phyloP scores from a whole-genome alignment of 1,140 invertebrate genomes.

The Eriocheir sinensis region DNA sequence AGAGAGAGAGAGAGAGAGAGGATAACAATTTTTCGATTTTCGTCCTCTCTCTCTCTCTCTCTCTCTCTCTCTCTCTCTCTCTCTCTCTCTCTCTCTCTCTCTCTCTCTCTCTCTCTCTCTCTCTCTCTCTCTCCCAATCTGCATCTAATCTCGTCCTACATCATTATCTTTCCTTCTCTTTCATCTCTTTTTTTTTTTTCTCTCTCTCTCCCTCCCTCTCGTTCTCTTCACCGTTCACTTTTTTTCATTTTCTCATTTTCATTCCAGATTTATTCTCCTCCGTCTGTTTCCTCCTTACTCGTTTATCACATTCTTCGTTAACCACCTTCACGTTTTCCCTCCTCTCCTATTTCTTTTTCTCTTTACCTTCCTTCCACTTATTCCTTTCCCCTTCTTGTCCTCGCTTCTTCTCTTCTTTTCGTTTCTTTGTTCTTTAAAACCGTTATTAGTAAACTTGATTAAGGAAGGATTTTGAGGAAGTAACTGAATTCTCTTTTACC shows the following conservation, averaged over 20 bases:
- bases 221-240: neutral
- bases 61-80: too few species aligned
- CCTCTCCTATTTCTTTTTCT: too few species aligned
- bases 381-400: too few species aligned
- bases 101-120: slow-evolving; percentile 21
- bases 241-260: neutral
- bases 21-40: too few species aligned
- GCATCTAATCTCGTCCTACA: neutral
- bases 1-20: neutral
- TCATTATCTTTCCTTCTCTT: neutral
- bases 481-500: too few species aligned
- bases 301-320: neutral
- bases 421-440: too few species aligned
- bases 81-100: neutral
- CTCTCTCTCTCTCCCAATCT: neutral
- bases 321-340: neutral
- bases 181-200: neutral
- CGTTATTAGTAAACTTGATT: too few species aligned
- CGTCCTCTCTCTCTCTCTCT: too few species aligned
- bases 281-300: neutral
- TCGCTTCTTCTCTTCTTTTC: too few species aligned
- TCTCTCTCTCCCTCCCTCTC: neutral
- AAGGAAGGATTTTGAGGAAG: too few species aligned
- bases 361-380: too few species aligned
- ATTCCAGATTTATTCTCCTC: neutral